phyloP scores from a whole-genome alignment of 2,797 vertebrate genomes.

The Urocyon cinereoargenteus region DNA sequence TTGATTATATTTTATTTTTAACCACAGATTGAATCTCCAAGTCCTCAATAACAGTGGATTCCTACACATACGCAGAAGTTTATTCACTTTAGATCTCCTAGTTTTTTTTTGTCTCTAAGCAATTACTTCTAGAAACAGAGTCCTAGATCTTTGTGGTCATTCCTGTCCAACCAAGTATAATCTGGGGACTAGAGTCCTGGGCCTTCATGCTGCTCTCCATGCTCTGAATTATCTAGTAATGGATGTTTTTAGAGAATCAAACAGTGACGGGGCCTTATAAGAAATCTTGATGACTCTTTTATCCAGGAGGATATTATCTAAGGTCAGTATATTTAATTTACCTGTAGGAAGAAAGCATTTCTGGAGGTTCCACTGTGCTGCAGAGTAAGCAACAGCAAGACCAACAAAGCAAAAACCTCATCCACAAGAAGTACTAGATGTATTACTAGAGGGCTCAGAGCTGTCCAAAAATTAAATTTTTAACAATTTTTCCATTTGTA shows the following conservation, averaged over 20 bases:
- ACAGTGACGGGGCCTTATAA: background rate
- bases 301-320: background rate
- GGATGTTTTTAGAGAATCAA: background rate
- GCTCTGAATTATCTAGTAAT: background rate
- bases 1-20: background rate
- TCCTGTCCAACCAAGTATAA: background rate
- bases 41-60: background rate
- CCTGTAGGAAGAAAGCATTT: background rate
- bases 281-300: background rate
- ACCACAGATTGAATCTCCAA: background rate
- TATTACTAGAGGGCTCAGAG: background rate
- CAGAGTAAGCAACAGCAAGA: background rate
- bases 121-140: background rate
- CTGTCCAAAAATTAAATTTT: background rate
- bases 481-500: background rate
- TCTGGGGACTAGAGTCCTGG: background rate
- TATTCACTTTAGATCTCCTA: background rate
- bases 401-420: background rate
- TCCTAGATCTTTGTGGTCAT: background rate
- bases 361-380: background rate
- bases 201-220: background rate
- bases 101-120: constrained; percentile 15
- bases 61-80: background rate
- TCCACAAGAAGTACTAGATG: background rate
- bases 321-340: background rate